These are phyloP conservation scores for Pseudolaguvia tuberculata DNA, from an alignment of 2,113 vertebrate species.

Conservation along the genomic window DNA sequence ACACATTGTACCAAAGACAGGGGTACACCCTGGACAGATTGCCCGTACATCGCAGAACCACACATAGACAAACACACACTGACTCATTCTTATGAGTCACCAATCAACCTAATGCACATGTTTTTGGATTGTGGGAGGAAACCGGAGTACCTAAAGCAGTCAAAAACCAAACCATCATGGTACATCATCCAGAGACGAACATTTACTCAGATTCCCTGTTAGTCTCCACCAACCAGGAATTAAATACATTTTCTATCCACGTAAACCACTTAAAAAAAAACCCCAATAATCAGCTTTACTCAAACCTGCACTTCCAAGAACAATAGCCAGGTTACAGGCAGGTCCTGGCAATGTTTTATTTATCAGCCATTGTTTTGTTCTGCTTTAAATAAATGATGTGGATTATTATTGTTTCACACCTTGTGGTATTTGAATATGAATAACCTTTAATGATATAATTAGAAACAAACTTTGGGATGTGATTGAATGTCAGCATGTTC, in stretches of 20 bases:
- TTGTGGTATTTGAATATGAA: constrained; percentile 25
- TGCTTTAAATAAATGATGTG: constrained; percentile 25
- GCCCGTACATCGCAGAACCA: too few species aligned
- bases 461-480: constrained; percentile 23
- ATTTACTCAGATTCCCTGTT: constrained; percentile 15
- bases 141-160: neutral
- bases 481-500: constrained; percentile 17
- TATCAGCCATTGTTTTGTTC: constrained; percentile 19
- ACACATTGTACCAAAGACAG: too few species aligned
- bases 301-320: constrained; percentile 8
- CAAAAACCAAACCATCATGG: constrained; percentile 5
- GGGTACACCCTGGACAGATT: too few species aligned
- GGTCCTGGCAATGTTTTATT: constrained; percentile 1
- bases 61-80: too few species aligned
- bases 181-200: constrained; percentile 13
- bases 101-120: too few species aligned
- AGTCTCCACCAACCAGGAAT: constrained; percentile 23
- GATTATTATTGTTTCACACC: neutral
- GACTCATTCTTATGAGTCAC: too few species aligned
- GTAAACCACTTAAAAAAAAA: neutral
- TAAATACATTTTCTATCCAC: constrained; percentile 18
- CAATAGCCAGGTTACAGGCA: constrained; percentile 6
- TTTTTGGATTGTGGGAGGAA: too few species aligned
- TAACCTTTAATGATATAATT: constrained; percentile 18
- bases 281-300: neutral